Conservation (phyloP, 2,888 invertebrate species). For the Brachynemurus nebulosus region DNA sequence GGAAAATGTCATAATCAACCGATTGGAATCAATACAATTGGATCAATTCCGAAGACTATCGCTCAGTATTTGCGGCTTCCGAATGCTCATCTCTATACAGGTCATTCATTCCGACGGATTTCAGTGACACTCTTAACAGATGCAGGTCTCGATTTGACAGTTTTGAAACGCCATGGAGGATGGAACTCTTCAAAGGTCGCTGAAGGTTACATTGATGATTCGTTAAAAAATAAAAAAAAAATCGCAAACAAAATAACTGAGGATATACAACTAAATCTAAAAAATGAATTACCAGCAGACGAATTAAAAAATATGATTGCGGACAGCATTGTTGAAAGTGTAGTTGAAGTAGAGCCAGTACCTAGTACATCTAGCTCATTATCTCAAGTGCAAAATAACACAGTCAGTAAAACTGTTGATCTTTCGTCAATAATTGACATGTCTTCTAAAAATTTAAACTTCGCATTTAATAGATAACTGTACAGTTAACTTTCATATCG, state of each 20-base stretch:
- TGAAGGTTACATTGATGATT: not conserved
- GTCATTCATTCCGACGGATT: conserved; percentile 12
- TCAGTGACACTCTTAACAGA: conserved; percentile 11
- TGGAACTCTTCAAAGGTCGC: conserved; percentile 1
- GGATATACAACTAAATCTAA: too few relatives aligned
- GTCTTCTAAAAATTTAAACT: too few relatives aligned
- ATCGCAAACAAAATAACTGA: not conserved
- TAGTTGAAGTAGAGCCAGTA: too few relatives aligned
- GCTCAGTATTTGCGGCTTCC: conserved; percentile 1
- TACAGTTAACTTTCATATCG: too few relatives aligned
- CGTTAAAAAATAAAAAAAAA: conserved; percentile 1
- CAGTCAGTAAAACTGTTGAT: too few relatives aligned
- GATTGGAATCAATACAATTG: conserved; percentile 5
- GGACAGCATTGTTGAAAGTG: too few relatives aligned
- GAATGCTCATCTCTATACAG: conserved; percentile 10
- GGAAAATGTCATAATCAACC: conserved; percentile 6
- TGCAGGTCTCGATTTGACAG: conserved; percentile 4
- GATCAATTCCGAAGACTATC: not conserved
- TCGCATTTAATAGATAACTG: too few relatives aligned
- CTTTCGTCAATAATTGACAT: too few relatives aligned
- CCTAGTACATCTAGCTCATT: too few relatives aligned
- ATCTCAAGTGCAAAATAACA: too few relatives aligned
- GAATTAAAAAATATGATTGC: too few relatives aligned
- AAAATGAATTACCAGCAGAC: too few relatives aligned
- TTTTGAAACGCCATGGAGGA: conserved; percentile 1